phyloP scores from a whole-genome alignment of 2,113 vertebrate species.

The Garra rufa region DNA sequence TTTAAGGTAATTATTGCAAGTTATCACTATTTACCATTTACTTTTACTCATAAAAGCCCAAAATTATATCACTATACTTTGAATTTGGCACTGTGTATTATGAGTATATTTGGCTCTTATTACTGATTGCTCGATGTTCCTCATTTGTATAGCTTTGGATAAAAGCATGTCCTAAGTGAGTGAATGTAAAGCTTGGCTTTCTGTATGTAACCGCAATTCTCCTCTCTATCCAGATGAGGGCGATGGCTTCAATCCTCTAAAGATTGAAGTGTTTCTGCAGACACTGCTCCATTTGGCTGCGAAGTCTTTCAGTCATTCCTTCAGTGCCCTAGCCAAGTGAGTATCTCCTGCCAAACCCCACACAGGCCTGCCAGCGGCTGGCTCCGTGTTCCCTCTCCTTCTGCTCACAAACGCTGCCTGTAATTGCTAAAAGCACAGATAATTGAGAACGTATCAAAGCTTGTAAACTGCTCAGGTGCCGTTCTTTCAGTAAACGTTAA shows the following conservation, averaged over 20 bases:
- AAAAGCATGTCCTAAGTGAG: background rate
- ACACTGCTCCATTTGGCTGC: conserved; percentile 92
- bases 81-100: background rate
- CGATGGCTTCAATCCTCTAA: conserved; percentile 94
- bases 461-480: conserved; percentile 3
- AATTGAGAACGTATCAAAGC: background rate
- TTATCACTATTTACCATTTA: too few species aligned
- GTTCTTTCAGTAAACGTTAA: background rate
- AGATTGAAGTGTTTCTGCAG: conserved; percentile 97
- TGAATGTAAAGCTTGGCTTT: background rate
- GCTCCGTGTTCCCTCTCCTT: background rate
- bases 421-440: background rate
- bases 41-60: background rate
- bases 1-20: too few species aligned
- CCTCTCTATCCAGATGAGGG: conserved; percentile 84
- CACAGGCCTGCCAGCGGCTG: background rate
- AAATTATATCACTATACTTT: background rate
- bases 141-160: background rate
- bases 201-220: background rate
- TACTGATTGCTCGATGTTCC: background rate
- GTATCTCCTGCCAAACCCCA: conserved; percentile 58
- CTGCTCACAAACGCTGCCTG: background rate
- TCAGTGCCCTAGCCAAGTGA: conserved; percentile 98
- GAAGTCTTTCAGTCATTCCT: conserved; percentile 98
- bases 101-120: background rate